Evolutionary conservation across 2,113 vertebrate species (phyloP), one percentile per base, ranked within the genome.

Genomic region (Plecotus auritus): DNA sequence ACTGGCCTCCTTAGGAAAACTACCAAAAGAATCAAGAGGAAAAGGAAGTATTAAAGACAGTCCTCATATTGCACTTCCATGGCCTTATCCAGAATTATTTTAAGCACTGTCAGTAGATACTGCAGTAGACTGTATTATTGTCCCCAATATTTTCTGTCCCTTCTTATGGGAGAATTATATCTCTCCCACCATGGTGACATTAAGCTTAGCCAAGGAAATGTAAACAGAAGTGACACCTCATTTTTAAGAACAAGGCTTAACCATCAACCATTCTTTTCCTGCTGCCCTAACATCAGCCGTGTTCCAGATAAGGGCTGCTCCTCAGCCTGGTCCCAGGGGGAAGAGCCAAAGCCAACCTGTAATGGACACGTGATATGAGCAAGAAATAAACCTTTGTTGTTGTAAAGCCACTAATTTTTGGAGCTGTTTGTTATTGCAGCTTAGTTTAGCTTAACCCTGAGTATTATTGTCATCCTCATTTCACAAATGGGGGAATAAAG

Each of bases 1-100:
- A 35, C 32, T 35, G 59, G 18, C 26, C n/a, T 85, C 47, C n/a
- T 82, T 90, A 82, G 51, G 59, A 88, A 95, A 96, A 95, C 12
- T 64, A 51, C 22, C 20, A 42, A 85, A 67, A 77, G 61, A 69
- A 59, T 28, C 59, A 82, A 85, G 61, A 49, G 51, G 67, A 51
- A 85, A 92, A 92, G 77, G 85, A 45, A 56, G 1, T 59, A 8
- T 76, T 67, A 76, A 54, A 20, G 59, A 49, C 47, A 66, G 59
- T 49, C 4, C 37, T 56, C 69, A 28, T 8, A 14, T 13, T 69
- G 59, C 20, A 91, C 30, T 73, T 59, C 23, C 11, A 10, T 20
- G 72, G 8, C 45, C 18, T 72, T 73, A 7, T 49, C 20, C 22
- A 47, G 20, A 47, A 70, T 42, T 11, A 4, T 73, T 59, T 66